These are phyloP conservation scores for Nephila pilipes DNA, from an alignment of 1,140 invertebrate species.

Conservation along the genomic window DNA sequence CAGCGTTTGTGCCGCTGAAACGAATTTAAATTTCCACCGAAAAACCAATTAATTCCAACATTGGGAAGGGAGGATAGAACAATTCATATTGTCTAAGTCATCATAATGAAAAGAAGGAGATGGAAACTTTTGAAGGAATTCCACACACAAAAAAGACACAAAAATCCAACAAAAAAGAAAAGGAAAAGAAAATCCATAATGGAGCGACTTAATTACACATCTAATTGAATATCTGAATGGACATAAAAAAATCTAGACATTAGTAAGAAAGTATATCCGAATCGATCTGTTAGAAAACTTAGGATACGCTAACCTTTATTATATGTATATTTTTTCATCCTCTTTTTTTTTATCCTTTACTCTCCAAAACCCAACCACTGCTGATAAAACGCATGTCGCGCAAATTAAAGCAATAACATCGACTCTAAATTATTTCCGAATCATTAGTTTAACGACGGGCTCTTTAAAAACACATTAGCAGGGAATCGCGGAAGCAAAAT, in stretches of 20 bases:
- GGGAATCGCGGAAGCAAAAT: conserved; percentile 53
- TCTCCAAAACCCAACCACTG: neutral
- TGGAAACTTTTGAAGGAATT: neutral
- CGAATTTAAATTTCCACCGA: neutral
- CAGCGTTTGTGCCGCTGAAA: neutral
- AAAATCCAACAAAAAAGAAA: neutral
- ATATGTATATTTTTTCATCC: conserved; percentile 45
- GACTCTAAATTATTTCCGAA: conserved; percentile 73
- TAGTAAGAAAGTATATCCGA: conserved; percentile 27
- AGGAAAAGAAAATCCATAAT: conserved; percentile 54
- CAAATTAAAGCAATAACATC: conserved; percentile 76
- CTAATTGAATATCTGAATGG: conserved; percentile 66
- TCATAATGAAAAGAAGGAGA: neutral
- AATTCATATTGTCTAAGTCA: conserved; percentile 62
- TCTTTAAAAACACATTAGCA: conserved; percentile 76
- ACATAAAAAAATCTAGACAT: conserved; percentile 21
- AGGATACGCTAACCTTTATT: neutral
- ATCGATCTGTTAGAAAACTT: neutral
- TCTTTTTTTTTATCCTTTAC: neutral
- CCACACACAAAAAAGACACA: neutral
- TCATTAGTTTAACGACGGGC: conserved; percentile 74
- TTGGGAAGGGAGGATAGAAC: neutral
- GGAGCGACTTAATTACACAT: conserved; percentile 70
- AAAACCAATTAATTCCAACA: conserved; percentile 14
- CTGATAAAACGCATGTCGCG: conserved; percentile 75